Evolutionary conservation across 1,140 invertebrate species (phyloP).

Genomic region (Tribolium castaneum): DNA sequence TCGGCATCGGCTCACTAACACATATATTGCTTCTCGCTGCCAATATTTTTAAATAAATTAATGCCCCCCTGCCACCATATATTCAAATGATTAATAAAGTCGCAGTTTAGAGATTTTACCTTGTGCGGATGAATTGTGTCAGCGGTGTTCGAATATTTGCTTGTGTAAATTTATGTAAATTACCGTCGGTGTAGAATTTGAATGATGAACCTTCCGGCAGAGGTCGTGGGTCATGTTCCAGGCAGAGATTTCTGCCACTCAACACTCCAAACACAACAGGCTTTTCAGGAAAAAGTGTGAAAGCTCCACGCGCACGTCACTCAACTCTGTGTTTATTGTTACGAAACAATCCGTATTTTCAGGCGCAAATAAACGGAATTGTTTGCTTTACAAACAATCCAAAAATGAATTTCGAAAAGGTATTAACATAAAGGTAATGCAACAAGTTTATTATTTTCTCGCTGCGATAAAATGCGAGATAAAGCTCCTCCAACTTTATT

Average conservation of each 20-base stretch:
- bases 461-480: background rate
- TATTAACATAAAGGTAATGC: background rate
- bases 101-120: conserved; percentile 6
- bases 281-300: conserved; percentile 21
- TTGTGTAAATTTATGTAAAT: conserved; percentile 34
- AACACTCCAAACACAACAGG: conserved; percentile 1
- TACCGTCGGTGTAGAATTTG: conserved; percentile 1
- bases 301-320: conserved; percentile 6
- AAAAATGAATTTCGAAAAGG: background rate
- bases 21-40: background rate
- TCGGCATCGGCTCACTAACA: background rate
- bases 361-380: background rate
- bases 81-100: conserved; percentile 13
- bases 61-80: background rate
- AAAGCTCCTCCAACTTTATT: background rate
- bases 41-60: background rate
- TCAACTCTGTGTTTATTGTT: background rate
- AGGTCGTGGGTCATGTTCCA: conserved; percentile 7
- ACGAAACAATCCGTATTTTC: background rate
- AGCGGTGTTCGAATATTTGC: conserved; percentile 16
- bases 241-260: conserved; percentile 26
- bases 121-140: background rate
- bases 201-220: conserved; percentile 32
- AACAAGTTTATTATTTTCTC: background rate
- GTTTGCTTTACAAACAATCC: background rate